These are phyloP conservation scores for Pherbina coryleti DNA, from an alignment of 2,888 invertebrate genomes.

Conservation along the genomic window DNA sequence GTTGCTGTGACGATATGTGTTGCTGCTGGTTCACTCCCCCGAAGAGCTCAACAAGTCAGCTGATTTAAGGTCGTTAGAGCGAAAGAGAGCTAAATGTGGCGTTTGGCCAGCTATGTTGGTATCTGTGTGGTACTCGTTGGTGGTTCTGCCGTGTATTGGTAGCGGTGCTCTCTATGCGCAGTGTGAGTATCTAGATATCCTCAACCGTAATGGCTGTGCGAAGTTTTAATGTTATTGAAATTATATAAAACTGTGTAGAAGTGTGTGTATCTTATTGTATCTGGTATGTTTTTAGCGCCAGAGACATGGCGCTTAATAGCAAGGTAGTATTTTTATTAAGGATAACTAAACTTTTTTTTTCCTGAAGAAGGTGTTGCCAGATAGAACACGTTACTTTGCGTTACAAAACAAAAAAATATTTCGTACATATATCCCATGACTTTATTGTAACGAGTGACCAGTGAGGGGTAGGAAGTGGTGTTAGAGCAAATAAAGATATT, in stretches of 20 bases:
- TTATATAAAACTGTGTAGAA: background rate
- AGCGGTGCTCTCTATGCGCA: too few species aligned
- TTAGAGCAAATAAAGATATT: too few species aligned
- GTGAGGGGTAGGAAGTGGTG: too few species aligned
- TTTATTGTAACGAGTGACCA: too few species aligned
- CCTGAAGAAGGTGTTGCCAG: slow-evolving; percentile 21
- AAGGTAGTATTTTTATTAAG: background rate
- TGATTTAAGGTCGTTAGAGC: slow-evolving; percentile 43
- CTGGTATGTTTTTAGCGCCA: slow-evolving; percentile 5
- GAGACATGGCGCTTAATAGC: slow-evolving; percentile 22
- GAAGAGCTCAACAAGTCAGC: slow-evolving; percentile 48
- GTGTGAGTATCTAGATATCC: background rate
- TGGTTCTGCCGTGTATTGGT: background rate
- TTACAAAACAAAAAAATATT: too few species aligned
- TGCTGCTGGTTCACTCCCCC: slow-evolving; percentile 33
- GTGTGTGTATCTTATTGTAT: background rate
- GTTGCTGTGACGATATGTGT: slow-evolving; percentile 26
- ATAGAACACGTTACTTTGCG: background rate
- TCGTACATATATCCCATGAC: too few species aligned
- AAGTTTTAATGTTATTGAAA: slow-evolving; percentile 3
- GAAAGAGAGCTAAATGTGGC: background rate
- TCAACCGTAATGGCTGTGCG: slow-evolving; percentile 47
- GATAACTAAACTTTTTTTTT: background rate
- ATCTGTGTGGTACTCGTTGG: slow-evolving; percentile 3
- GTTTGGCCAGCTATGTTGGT: slow-evolving; percentile 33